Percentiles rank a stretch among this genome's conserved stretches.
phyloP scores from a whole-genome alignment of 2,888 invertebrate species.

The Abscondita cerata region DNA sequence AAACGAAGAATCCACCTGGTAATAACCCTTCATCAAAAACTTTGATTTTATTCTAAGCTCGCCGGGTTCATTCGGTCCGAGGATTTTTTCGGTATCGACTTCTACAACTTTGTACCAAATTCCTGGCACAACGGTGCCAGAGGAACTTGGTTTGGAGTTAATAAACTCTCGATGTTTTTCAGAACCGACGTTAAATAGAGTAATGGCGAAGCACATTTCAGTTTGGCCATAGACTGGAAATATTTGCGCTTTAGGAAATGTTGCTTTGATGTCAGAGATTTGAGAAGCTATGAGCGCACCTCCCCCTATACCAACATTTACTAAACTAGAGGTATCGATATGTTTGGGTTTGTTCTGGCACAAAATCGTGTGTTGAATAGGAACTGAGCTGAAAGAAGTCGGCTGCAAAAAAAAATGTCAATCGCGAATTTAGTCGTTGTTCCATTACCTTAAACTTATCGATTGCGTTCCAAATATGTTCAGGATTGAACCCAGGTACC shows the following conservation, averaged over 20 bases:
- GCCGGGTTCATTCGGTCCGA: constrained; percentile 60
- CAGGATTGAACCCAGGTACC: constrained; percentile 34
- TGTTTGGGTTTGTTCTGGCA: not conserved
- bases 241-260: constrained; percentile 48
- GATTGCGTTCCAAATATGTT: constrained; percentile 10
- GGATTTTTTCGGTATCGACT: constrained; percentile 32
- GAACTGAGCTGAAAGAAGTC: not conserved
- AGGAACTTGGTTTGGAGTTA: constrained; percentile 47
- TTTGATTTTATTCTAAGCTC: constrained; percentile 61
- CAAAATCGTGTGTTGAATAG: not conserved
- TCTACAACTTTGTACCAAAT: constrained; percentile 46
- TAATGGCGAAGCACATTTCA: constrained; percentile 48
- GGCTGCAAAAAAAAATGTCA: not conserved
- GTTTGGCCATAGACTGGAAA: constrained; percentile 51
- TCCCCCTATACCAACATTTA: constrained; percentile 32
- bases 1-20: constrained; percentile 57
- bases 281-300: constrained; percentile 28
- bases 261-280: constrained; percentile 22
- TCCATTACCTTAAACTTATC: constrained; percentile 14
- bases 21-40: constrained; percentile 57
- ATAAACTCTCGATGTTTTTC: constrained; percentile 45
- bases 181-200: constrained; percentile 43
- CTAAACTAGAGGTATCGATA: constrained; percentile 1
- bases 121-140: constrained; percentile 46
- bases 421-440: not conserved